Conservation (phyloP, 2,888 invertebrate species). For the Penaeus monodon region DNA sequence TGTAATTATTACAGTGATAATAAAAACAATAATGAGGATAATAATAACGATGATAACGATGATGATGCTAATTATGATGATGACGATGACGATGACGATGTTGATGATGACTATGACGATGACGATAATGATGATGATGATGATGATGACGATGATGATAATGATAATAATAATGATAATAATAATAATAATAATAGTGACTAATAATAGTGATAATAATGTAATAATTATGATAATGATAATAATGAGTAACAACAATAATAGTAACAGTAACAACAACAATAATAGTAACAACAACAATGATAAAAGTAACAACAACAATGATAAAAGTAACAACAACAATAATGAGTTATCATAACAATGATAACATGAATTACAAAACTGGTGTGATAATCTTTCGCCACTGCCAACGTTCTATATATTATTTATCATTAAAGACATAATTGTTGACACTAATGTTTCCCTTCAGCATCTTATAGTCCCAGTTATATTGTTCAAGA, state of each 20-base stretch:
- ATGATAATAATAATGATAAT: not conserved
- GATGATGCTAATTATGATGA: not conserved
- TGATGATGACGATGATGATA: not conserved
- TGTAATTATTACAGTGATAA: not conserved
- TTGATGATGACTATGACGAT: not conserved
- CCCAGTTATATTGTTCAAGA: not conserved
- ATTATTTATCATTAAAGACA: not conserved
- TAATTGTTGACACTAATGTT: not conserved
- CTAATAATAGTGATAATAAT: too few relatives aligned
- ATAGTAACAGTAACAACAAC: too few relatives aligned
- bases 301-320: too few relatives aligned
- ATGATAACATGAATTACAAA: not conserved
- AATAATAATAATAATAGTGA: not conserved
- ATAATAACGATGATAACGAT: not conserved
- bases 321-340: too few relatives aligned
- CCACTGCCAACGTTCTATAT: not conserved
- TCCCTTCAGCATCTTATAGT: not conserved
- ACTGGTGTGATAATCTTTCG: not conserved
- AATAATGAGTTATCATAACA: not conserved
- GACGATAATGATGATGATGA: not conserved
- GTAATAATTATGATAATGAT: not conserved
- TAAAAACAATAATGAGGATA: not conserved
- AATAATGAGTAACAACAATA: not conserved
- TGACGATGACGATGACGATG: not conserved
- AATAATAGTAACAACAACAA: too few relatives aligned